phyloP scores from a whole-genome alignment of 2,113 vertebrate genomes.

The Macrotis lagotis region DNA sequence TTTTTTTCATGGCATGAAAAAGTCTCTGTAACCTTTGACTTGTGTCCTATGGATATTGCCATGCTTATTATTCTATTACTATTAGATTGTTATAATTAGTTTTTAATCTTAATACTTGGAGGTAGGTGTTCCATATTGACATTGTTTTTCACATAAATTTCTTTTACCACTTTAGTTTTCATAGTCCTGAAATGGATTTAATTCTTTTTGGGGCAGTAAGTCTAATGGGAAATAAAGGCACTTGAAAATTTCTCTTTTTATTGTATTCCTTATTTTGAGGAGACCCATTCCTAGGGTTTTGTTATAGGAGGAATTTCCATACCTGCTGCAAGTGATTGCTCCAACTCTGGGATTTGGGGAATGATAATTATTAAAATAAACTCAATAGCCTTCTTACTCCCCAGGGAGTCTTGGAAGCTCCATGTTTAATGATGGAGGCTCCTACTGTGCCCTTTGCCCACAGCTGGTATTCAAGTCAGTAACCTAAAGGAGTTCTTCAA shows the following conservation, averaged over 20 bases:
- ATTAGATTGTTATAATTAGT: constrained; percentile 14
- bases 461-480: not conserved
- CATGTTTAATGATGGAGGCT: not conserved
- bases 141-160: constrained; percentile 23
- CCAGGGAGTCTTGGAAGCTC: not conserved
- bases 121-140: constrained; percentile 1
- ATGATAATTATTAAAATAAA: not conserved
- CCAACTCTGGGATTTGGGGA: not conserved
- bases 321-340: not conserved
- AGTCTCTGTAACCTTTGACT: not conserved
- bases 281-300: not conserved
- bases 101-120: not conserved
- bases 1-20: constrained; percentile 26
- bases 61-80: not conserved
- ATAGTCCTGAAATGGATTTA: not conserved
- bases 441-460: not conserved
- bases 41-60: constrained; percentile 38
- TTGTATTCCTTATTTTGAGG: not conserved
- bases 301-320: not conserved
- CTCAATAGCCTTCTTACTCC: not conserved
- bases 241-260: not conserved
- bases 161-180: not conserved
- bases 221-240: not conserved
- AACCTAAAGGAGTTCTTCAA: not conserved
- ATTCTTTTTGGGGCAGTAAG: not conserved